phyloP scores from a whole-genome alignment of 2,797 vertebrate species.

The Distichodus sexfasciatus region DNA sequence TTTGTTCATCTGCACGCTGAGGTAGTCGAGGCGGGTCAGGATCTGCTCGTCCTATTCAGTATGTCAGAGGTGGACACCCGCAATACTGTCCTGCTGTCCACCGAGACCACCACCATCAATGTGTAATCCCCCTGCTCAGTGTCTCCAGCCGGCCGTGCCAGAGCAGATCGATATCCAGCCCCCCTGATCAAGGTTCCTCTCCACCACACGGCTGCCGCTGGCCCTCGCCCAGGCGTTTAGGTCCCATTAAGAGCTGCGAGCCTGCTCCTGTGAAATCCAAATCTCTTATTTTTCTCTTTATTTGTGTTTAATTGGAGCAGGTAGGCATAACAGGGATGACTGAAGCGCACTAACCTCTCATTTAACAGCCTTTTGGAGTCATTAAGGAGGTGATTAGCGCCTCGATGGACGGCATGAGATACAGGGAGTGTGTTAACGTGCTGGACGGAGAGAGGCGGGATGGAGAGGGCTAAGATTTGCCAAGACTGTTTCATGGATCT shows the following conservation, averaged over 20 bases:
- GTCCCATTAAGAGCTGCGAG: slow-evolving; percentile 66
- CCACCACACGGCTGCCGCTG: slow-evolving; percentile 45
- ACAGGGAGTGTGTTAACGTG: slow-evolving; percentile 20
- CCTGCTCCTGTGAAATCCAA: slow-evolving; percentile 61
- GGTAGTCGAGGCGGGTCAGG: background rate
- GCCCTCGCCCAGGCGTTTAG: slow-evolving; percentile 61
- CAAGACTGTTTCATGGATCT: background rate
- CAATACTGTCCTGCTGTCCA: slow-evolving; percentile 36
- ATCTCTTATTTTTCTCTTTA: slow-evolving; percentile 60
- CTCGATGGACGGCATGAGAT: slow-evolving; percentile 14
- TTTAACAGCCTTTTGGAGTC: slow-evolving; percentile 61
- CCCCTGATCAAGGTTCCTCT: slow-evolving; percentile 58
- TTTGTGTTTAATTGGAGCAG: slow-evolving; percentile 70
- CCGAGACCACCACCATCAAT: background rate
- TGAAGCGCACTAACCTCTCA: slow-evolving; percentile 61
- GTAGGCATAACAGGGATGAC: slow-evolving; percentile 60
- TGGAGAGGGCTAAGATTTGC: background rate
- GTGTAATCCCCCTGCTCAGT: slow-evolving; percentile 41
- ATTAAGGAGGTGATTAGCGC: slow-evolving; percentile 50
- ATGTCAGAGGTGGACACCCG: slow-evolving; percentile 55
- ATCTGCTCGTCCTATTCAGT: slow-evolving; percentile 55
- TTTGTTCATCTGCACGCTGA: slow-evolving; percentile 62
- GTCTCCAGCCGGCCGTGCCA: slow-evolving; percentile 56
- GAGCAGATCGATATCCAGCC: slow-evolving; percentile 69
- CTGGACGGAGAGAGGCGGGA: background rate